Conservation (phyloP, 2,797 vertebrate species). For the Acipenser transmontanus region DNA sequence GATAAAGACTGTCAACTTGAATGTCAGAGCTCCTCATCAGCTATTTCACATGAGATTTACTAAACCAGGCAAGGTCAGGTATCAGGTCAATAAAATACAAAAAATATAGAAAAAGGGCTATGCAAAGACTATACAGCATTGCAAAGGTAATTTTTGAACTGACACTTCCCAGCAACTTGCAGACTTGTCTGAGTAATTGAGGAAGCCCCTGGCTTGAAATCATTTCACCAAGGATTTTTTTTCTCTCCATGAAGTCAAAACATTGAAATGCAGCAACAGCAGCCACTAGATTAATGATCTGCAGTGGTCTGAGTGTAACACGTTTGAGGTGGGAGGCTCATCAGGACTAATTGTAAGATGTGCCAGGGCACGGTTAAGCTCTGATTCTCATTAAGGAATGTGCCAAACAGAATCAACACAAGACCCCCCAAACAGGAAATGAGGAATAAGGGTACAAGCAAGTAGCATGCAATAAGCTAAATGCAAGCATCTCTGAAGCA, state of each 20-base stretch:
- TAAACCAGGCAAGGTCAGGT: too few species aligned
- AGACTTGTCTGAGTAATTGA: not conserved
- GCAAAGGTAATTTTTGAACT: not conserved
- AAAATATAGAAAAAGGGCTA: not conserved
- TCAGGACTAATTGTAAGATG: not conserved
- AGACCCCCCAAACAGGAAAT: conserved; percentile 24
- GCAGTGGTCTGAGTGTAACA: not conserved
- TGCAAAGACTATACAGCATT: not conserved
- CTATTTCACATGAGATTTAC: too few species aligned
- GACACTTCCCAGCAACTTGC: not conserved
- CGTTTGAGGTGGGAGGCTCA: not conserved
- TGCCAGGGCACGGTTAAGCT: not conserved
- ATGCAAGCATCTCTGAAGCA: conserved; percentile 32
- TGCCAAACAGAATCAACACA: not conserved
- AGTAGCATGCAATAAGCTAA: conserved; percentile 19
- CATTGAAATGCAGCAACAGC: not conserved
- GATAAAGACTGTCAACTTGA: too few species aligned
- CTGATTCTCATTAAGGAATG: conserved; percentile 4
- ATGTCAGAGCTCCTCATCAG: too few species aligned
- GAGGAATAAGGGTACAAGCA: not conserved
- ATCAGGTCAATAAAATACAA: not conserved
- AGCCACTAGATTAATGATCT: not conserved
- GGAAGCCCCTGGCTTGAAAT: not conserved
- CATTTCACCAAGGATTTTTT: not conserved
- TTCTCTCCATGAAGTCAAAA: not conserved